Base-by-base conservation (phyloP, 2,797 vertebrate genomes). In the Sebastes nivosus region DNA sequence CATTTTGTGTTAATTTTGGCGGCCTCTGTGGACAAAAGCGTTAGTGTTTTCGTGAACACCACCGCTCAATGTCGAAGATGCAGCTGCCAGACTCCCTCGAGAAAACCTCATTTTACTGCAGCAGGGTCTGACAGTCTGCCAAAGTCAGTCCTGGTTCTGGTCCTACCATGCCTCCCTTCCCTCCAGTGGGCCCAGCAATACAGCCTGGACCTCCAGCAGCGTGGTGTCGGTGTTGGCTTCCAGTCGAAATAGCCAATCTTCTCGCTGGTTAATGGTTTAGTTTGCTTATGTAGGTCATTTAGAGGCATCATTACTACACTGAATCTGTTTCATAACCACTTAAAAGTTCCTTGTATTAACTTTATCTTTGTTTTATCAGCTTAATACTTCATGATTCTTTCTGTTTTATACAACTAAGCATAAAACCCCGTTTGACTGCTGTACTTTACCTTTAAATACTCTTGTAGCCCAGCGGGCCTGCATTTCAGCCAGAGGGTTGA, bases 391-490 rank as follows among this genome's bases (percentile, higher is more conserved):
- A 46, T 46, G 42, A 52, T 52, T 52, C 46, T 20, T 52, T 20
- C 46, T 52, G 18, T 52, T 52, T 52, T 46, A 46, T 46, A 46
- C 42, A 46, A n/a, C 20, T 52, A 8, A n/a, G 18, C 50, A 52
- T 52, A 52, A 52, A 52, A n/a, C 4, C n/a, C 50, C 2, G 3
- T 20, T 52, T 52, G 50, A 52, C 20, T 52, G 50, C 20, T 52
- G 57, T 18, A 16, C 34, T 36, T 59, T 86, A 97, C 97, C 96
- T 93, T 96, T 96, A 66, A 97, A 95, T 58, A 97, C 91, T 18
- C 83, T 91, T 11, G 95, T 96, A 50, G 85, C 96, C 94, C 96
- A 96, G 60, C 94, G 91, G 0, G 93, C 95, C 78, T 97, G 96
- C 24, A 94, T 93, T 87, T 98, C 97, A 9, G 36, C 79, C 42